Conservation (phyloP, 92 coral and sea anemone genomes). For the Bergia puertoricense region DNA sequence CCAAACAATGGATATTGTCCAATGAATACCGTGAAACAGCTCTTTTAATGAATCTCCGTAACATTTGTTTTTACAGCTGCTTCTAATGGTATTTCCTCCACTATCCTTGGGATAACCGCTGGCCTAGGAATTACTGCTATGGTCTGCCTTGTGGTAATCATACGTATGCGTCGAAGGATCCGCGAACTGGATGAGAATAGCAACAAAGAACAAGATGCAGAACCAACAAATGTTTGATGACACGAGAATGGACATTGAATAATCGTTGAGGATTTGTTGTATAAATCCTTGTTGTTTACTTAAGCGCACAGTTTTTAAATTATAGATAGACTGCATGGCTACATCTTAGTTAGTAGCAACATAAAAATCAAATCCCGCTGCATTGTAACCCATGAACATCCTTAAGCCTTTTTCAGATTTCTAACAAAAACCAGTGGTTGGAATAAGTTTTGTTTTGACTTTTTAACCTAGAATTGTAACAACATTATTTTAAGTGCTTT, state of each 20-base stretch:
- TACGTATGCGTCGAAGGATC: slow-evolving; percentile 38
- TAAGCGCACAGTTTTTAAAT: slow-evolving; percentile 12
- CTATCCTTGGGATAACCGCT: slow-evolving; percentile 13
- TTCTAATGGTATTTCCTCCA: slow-evolving; percentile 4
- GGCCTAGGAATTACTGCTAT: slow-evolving; percentile 21
- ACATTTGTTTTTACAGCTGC: neutral
- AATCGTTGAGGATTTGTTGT: neutral
- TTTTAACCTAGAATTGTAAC: neutral
- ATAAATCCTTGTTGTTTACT: neutral
- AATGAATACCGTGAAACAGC: no score
- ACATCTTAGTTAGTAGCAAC: neutral
- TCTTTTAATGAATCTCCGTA: neutral
- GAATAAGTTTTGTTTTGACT: neutral
- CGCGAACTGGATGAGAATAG: neutral
- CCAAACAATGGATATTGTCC: no score
- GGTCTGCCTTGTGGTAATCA: slow-evolving; percentile 21
- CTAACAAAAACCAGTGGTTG: neutral
- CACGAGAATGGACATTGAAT: slow-evolving; percentile 1
- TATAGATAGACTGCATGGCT: neutral
- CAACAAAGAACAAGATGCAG: neutral
- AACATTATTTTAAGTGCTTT: neutral
- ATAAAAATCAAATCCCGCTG: neutral
- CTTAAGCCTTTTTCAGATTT: neutral
- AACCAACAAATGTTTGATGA: slow-evolving; percentile 18
- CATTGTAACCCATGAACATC: neutral